Percentiles rank a stretch among this genome's conserved stretches.
These are phyloP conservation scores for Phalloptychus januarius DNA, from an alignment of 2,797 vertebrate genomes.

Conservation along the genomic window DNA sequence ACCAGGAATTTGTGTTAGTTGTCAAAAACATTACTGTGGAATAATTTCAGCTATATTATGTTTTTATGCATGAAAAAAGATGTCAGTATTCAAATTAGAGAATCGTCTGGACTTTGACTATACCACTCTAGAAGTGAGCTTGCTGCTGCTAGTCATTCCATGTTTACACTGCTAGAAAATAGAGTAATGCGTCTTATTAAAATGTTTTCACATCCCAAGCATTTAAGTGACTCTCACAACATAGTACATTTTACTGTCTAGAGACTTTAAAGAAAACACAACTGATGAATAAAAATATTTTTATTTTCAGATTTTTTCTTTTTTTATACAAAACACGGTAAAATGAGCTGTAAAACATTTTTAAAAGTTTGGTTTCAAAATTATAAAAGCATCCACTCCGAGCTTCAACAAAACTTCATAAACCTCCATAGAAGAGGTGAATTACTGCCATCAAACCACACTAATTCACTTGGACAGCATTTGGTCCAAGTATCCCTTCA, in stretches of 20 bases:
- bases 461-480: neutral
- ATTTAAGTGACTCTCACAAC: neutral
- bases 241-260: neutral
- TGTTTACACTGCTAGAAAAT: neutral
- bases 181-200: neutral
- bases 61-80: neutral
- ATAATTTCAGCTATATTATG: neutral
- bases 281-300: neutral
- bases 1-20: neutral
- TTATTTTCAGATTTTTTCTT: neutral
- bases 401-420: neutral
- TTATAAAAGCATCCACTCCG: neutral
- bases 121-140: neutral
- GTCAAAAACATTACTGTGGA: neutral
- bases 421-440: neutral
- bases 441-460: neutral
- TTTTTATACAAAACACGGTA: neutral
- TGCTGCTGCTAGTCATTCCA: neutral
- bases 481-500: neutral
- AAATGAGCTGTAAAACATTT: neutral
- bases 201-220: neutral
- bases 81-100: neutral
- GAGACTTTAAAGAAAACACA: neutral
- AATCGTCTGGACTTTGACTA: neutral
- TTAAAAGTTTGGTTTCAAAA: neutral